Evolutionary conservation across 2,797 vertebrate genomes (phyloP).

Genomic region (Muraenolepis orangiensis): DNA sequence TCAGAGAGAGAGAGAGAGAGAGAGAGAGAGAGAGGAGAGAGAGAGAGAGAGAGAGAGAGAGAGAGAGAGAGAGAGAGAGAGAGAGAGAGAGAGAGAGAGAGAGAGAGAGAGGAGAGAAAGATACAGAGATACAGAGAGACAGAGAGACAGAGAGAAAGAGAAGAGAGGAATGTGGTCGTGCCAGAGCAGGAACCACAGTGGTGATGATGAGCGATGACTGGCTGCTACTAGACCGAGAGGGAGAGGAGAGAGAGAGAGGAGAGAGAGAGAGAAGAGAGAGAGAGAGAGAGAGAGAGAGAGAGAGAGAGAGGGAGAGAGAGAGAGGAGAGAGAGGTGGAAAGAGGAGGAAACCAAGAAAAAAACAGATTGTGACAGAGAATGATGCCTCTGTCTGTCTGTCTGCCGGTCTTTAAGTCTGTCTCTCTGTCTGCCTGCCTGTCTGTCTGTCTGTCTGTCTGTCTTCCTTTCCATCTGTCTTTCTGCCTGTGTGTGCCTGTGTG

Average conservation of each 20-base stretch:
- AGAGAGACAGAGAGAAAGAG: slow-evolving; percentile 28
- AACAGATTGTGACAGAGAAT: neutral
- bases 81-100: slow-evolving; percentile 40
- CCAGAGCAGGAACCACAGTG: slow-evolving; percentile 51
- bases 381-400: neutral
- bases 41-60: slow-evolving; percentile 11
- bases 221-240: slow-evolving; percentile 30
- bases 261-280: slow-evolving; percentile 7
- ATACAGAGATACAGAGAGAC: slow-evolving; percentile 10
- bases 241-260: slow-evolving; percentile 1
- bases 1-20: too few species aligned
- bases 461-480: too few species aligned
- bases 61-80: slow-evolving; percentile 22
- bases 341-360: neutral
- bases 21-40: neutral
- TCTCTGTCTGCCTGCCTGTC: too few species aligned
- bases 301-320: neutral
- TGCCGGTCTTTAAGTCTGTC: neutral
- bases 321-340: slow-evolving; percentile 1
- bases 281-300: slow-evolving; percentile 3
- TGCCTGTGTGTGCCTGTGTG: neutral
- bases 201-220: slow-evolving; percentile 61
- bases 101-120: neutral
- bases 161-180: slow-evolving; percentile 53
- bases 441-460: too few species aligned